Percentiles rank a stretch among this genome's conserved stretches.
Evolutionary conservation across 2,797 vertebrate genomes (phyloP).

Genomic region (Neostethus bicornis): DNA sequence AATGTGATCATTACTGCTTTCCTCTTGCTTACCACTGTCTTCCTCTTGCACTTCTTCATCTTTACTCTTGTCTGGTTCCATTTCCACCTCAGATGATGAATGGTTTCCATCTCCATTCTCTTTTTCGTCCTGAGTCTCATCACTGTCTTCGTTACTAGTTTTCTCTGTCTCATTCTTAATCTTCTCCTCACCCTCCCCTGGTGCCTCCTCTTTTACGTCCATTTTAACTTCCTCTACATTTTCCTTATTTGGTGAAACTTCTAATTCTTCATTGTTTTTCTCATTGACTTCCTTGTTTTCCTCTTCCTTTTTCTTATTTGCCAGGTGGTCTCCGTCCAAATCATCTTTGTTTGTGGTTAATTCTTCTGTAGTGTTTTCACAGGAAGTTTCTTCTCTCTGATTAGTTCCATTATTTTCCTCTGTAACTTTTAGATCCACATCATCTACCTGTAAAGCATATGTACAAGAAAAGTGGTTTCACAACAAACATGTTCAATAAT

Average conservation of each 20-base stretch:
- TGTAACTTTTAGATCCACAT: conserved; percentile 16
- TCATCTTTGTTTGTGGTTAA: conserved; percentile 17
- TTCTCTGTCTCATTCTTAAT: conserved; percentile 40
- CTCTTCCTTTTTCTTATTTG: conserved; percentile 22
- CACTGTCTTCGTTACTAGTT: conserved; percentile 28
- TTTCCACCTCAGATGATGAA: conserved; percentile 38
- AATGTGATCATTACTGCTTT: conserved; percentile 28
- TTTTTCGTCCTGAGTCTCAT: conserved; percentile 43
- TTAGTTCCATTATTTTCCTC: conserved; percentile 45
- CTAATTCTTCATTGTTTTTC: conserved; percentile 20
- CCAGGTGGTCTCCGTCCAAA: conserved; percentile 15
- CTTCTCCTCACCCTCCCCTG: conserved; percentile 24
- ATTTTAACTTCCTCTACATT: conserved; percentile 28
- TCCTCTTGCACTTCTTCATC: conserved; percentile 39
- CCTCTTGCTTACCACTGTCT: conserved; percentile 24
- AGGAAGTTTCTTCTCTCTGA: conserved; percentile 71
- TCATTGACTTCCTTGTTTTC: conserved; percentile 18
- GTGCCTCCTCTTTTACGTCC: conserved; percentile 38
- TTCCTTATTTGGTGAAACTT: conserved; percentile 17
- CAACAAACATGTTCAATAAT: too few relatives aligned
- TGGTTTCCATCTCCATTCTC: conserved; percentile 33
- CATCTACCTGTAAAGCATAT: conserved; percentile 77
- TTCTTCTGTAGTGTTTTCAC: conserved; percentile 35
- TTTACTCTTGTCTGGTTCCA: conserved; percentile 26
- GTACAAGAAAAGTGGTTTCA: conserved; percentile 63